These are phyloP conservation scores for Macropis europaea DNA, from an alignment of 2,888 invertebrate genomes.

Conservation along the genomic window DNA sequence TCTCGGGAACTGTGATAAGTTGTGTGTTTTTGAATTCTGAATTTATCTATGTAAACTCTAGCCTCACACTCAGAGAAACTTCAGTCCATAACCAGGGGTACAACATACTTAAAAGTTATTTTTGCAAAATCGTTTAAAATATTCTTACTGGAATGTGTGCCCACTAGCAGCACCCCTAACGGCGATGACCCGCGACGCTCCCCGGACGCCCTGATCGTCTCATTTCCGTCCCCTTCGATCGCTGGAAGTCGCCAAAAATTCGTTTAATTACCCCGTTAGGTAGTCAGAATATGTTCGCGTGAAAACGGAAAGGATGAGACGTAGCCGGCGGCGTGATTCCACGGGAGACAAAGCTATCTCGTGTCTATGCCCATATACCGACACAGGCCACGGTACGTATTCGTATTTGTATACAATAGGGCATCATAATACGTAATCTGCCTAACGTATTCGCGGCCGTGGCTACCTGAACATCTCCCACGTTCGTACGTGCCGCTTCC, in stretches of 20 bases:
- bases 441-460: conserved; percentile 71
- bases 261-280: conserved; percentile 12
- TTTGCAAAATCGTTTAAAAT: too few relatives aligned
- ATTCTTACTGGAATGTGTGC: too few relatives aligned
- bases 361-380: conserved; percentile 63
- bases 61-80: too few relatives aligned
- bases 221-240: too few relatives aligned
- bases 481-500: conserved; percentile 61
- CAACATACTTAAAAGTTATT: too few relatives aligned
- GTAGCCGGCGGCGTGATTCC: conserved; percentile 50
- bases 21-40: too few relatives aligned
- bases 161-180: too few relatives aligned
- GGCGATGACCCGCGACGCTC: too few relatives aligned
- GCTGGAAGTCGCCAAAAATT: background rate
- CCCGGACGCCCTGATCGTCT: too few relatives aligned
- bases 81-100: too few relatives aligned
- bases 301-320: conserved; percentile 18
- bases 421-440: conserved; percentile 77
- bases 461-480: conserved; percentile 72
- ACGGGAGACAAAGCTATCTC: conserved; percentile 65
- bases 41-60: too few relatives aligned
- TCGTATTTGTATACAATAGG: conserved; percentile 79
- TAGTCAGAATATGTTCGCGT: conserved; percentile 21
- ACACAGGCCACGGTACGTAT: conserved; percentile 56
- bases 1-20: too few relatives aligned